Evolutionary conservation across 2,113 vertebrate species (phyloP), one percentile per base, ranked within the genome.

Genomic region (Sterna hirundo): DNA sequence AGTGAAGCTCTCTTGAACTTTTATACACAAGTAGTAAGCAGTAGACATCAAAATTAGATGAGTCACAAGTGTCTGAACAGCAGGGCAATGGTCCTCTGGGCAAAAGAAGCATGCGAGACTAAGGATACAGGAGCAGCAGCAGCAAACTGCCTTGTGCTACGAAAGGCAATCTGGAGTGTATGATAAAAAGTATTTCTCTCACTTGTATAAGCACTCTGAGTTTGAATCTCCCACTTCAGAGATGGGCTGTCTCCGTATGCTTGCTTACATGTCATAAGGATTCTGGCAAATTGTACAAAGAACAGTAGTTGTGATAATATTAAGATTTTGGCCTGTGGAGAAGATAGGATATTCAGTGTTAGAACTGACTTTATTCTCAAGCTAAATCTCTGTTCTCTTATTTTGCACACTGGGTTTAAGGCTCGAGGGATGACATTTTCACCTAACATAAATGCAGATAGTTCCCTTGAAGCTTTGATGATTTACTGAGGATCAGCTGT

Each of bases 41-140:
- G 15, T 10, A 64, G 32, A 20, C 13, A 15, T 10, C 19, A 69
- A 61, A 69, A 69, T 29, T 6, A 49, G 23, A 10, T 83, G 26
- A 57, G 30, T 10, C 2, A 5, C 36, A 65, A 27, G 38, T 4
- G 40, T 32, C 54, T 51, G n/a, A 27, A 9, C 1, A 40, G 46
- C 13, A 57, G 15, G 65, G 36, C 30, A 8, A 26, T 3, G 51
- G 8, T 87, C 6, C 16, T 47, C 40, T 36, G 36, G 38, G n/a
- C 0, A 0, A 38, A n/a, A 61, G 44, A 27, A 44, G 18, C 5
- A 2, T 29, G 21, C 13, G 13, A 4, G 34, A 11, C 36, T 26
- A 19, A 54, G 22, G 44, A 19, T 46, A 4, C 29, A 19, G 30
- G 5, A 55, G 55, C 44, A 75, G 87, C 55, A 83, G 87, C 64